phyloP scores from a whole-genome alignment of 2,888 invertebrate species.

The Callinectes sapidus region DNA sequence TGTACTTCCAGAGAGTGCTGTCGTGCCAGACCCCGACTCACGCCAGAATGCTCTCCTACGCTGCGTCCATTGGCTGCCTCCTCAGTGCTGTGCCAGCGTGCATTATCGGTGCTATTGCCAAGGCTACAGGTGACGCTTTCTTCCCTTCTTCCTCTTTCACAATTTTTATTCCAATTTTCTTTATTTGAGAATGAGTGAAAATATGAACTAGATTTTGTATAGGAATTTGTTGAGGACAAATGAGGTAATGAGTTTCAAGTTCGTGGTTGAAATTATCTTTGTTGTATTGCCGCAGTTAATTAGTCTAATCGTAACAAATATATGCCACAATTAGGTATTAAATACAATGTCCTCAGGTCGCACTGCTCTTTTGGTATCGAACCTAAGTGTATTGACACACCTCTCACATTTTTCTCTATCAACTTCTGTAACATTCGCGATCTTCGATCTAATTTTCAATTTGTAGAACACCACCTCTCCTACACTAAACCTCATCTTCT shows the following conservation, averaged over 20 bases:
- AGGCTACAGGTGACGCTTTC: constrained; percentile 86
- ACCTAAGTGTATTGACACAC: no score
- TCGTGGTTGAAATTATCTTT: not conserved
- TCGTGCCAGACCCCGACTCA: constrained; percentile 95
- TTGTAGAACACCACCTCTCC: no score
- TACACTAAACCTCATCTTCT: no score
- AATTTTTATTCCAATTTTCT: no score
- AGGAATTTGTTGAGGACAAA: not conserved
- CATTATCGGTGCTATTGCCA: constrained; percentile 96
- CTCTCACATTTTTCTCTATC: no score
- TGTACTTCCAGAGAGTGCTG: constrained; percentile 97
- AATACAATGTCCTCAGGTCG: no score
- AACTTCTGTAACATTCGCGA: no score
- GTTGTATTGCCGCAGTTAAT: not conserved
- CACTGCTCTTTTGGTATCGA: no score
- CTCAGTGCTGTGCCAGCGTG: constrained; percentile 98
- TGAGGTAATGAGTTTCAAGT: not conserved
- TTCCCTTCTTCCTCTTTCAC: not conserved
- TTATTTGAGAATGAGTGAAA: no score
- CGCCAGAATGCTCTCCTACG: constrained; percentile 95
- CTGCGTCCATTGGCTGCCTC: constrained; percentile 96
- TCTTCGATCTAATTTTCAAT: no score
- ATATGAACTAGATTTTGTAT: not conserved
- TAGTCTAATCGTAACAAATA: not conserved
- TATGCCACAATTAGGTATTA: not conserved